Conservation (phyloP, 1,140 invertebrate genomes). For the Orius insidiosus region DNA sequence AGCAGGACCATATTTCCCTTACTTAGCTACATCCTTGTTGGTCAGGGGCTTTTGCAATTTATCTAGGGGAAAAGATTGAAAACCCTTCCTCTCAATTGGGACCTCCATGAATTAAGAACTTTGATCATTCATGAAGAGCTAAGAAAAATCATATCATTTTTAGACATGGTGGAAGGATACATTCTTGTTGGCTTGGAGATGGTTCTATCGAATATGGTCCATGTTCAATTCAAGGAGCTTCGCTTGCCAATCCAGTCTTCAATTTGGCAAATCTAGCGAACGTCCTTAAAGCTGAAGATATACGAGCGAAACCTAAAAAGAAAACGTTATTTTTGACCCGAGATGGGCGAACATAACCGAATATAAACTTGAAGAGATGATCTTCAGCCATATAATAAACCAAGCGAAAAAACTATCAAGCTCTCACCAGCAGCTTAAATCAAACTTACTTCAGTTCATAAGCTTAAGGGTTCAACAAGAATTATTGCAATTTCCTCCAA, state of each 20-base stretch:
- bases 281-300: slow-evolving; percentile 29
- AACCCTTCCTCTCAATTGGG: no score
- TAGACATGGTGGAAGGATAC: slow-evolving; percentile 50
- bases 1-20: no score
- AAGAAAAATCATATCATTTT: no score
- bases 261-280: slow-evolving; percentile 43
- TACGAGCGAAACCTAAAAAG: slow-evolving; percentile 22
- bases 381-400: slow-evolving; percentile 1
- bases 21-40: no score
- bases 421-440: not conserved
- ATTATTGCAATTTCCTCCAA: slow-evolving; percentile 43
- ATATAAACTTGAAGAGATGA: not conserved
- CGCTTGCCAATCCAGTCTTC: slow-evolving; percentile 42
- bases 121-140: no score
- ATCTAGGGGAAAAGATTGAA: no score
- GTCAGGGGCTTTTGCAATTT: no score
- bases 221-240: slow-evolving; percentile 43
- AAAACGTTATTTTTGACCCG: slow-evolving; percentile 41
- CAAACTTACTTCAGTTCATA: slow-evolving; percentile 36
- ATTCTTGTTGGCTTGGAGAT: slow-evolving; percentile 52
- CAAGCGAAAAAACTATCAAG: slow-evolving; percentile 28
- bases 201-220: slow-evolving; percentile 54
- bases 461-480: slow-evolving; percentile 46
- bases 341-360: slow-evolving; percentile 39
- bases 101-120: no score